phyloP scores from a whole-genome alignment of 2,888 invertebrate species.

The Trachelus tabidus region DNA sequence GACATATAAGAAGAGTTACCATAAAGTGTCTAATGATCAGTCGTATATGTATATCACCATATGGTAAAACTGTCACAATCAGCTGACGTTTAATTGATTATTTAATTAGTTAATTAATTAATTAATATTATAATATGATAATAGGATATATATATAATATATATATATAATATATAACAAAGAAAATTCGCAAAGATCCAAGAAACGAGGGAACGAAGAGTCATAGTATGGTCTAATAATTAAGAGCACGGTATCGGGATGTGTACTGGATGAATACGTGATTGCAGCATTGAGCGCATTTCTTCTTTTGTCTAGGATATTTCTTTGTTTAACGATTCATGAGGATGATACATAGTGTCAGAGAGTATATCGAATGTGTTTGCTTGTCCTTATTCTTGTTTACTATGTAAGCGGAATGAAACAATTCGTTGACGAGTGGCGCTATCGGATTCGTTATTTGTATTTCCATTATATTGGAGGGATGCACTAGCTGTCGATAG shows the following conservation, averaged over 20 bases:
- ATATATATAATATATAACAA: slow-evolving; percentile 15
- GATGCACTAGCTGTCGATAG: background rate
- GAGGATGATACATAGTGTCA: background rate
- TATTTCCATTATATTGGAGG: background rate
- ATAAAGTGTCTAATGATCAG: background rate
- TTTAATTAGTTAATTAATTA: slow-evolving; percentile 18
- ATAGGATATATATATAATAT: slow-evolving; percentile 30
- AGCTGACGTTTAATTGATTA: slow-evolving; percentile 37
- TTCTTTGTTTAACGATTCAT: background rate
- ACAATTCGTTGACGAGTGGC: background rate
- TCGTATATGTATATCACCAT: slow-evolving; percentile 6
- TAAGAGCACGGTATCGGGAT: slow-evolving; percentile 51
- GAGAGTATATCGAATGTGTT: background rate
- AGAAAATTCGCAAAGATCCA: slow-evolving; percentile 15
- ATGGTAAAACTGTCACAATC: slow-evolving; percentile 47
- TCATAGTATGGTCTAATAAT: slow-evolving; percentile 23
- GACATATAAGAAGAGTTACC: background rate
- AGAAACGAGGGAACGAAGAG: slow-evolving; percentile 33
- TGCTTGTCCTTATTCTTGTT: background rate
- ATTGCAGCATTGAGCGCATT: background rate
- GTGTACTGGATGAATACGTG: slow-evolving; percentile 57
- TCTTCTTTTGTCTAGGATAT: background rate
- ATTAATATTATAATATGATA: slow-evolving; percentile 16
- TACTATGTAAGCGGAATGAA: background rate
- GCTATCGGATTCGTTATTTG: background rate